Conservation (phyloP, 2,113 vertebrate genomes). For the Picathartes gymnocephalus region DNA sequence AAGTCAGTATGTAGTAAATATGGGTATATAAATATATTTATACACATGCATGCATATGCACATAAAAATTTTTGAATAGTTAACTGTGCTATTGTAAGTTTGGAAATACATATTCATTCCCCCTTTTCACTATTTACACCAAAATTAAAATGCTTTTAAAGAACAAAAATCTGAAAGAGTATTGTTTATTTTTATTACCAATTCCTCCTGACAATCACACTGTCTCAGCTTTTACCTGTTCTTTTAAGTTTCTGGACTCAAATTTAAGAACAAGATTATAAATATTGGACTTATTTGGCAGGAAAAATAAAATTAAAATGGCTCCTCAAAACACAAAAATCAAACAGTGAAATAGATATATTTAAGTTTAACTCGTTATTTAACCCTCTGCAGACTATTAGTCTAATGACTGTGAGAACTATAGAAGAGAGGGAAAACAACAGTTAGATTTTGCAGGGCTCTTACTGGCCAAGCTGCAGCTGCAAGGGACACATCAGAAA, state of each 20-base stretch:
- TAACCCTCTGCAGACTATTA: background rate
- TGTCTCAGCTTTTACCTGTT: background rate
- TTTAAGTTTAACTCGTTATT: background rate
- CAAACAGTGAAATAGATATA: background rate
- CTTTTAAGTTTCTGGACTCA: conserved; percentile 21
- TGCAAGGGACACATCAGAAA: background rate
- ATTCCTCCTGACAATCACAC: conserved; percentile 11
- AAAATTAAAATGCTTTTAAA: background rate
- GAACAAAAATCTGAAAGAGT: conserved; percentile 13
- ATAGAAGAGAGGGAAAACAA: background rate
- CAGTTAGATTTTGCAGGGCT: background rate
- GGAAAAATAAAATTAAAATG: background rate
- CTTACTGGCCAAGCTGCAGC: background rate
- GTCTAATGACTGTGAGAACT: background rate
- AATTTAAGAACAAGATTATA: background rate
- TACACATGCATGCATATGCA: background rate
- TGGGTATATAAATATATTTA: background rate
- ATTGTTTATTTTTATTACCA: conserved; percentile 2
- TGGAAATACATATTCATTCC: conserved; percentile 1
- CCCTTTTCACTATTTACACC: background rate
- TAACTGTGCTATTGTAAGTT: background rate
- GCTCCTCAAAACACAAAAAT: background rate
- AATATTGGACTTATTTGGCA: background rate
- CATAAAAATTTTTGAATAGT: background rate
- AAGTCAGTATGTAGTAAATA: background rate